These are phyloP conservation scores for Drosophila eugracilis DNA, from an alignment of 1,140 invertebrate genomes.

Conservation along the genomic window DNA sequence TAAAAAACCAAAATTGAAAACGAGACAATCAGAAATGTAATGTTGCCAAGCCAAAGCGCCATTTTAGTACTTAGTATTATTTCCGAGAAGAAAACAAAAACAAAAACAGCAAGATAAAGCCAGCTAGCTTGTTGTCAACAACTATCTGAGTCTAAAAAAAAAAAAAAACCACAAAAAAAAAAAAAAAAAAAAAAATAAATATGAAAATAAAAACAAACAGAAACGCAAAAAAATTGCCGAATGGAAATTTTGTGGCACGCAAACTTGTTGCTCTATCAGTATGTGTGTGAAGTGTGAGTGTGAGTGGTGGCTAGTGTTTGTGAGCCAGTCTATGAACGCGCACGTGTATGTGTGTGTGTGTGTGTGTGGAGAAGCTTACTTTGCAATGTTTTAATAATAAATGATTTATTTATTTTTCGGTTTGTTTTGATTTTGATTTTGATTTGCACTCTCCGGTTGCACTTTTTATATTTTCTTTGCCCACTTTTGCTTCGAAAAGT, in stretches of 20 bases:
- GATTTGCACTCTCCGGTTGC: conserved; percentile 34
- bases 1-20: neutral
- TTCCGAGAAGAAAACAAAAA: neutral
- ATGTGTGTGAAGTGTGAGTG: conserved; percentile 8
- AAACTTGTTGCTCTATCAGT: conserved; percentile 69
- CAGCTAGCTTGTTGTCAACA: conserved; percentile 5
- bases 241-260: conserved; percentile 78
- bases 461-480: conserved; percentile 4
- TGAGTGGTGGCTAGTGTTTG: conserved; percentile 15
- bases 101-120: conserved; percentile 3
- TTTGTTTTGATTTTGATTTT: conserved; percentile 31
- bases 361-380: conserved; percentile 55
- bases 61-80: conserved; percentile 1
- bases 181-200: conserved; percentile 28
- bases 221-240: conserved; percentile 56
- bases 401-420: conserved; percentile 52
- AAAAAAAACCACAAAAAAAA: conserved; percentile 22
- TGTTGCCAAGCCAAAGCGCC: conserved; percentile 4
- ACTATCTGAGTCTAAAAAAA: conserved; percentile 18
- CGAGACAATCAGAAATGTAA: neutral
- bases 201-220: conserved; percentile 28
- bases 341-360: conserved; percentile 14
- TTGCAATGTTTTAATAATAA: conserved; percentile 60
- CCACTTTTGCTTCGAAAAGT: conserved; percentile 10
- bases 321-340: conserved; percentile 18